Base-by-base conservation (phyloP, 2,113 vertebrate genomes). In the Corythornis cristatus region DNA sequence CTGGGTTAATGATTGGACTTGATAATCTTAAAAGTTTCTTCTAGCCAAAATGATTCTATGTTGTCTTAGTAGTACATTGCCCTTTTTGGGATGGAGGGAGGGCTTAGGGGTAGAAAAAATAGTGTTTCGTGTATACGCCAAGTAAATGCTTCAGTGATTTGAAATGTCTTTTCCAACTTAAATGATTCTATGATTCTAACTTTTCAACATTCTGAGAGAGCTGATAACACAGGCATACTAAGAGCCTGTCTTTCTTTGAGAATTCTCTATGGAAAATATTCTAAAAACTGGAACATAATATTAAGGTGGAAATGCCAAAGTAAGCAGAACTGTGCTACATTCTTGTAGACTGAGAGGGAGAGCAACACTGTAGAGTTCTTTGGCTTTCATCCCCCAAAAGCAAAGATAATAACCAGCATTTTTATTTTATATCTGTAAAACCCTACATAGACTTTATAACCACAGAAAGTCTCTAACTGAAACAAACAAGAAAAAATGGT, bases 161-260 rank as follows among this genome's bases (percentile, higher is more conserved):
- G 42, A 18, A 9, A 53, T 25, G 10, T 15, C 3, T 83, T 78
- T 78, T 51, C 42, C 2, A 20, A 8, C 6, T 14, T 28, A 45
- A 86, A 35, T 28, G 2, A 28, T 78, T 62, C 53, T 42, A 13
- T 42, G 28, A 62, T 46, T 67, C 10, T 17, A 43, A 21, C 21
- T 54, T 46, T 46, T 60, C 40, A 51, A 1, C 18, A 22, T 56
- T 67, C 26, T 40, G 57, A 79, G 26, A 22, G 16, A 67, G 11
- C 15, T 58, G 31, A 12, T 66, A 77, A n/a, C 5, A 14, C 7
- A 15, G 25, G 37, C 0, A 0, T 33, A 7, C 26, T 35, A 58
- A n/a, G 33, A 83, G 20, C 29, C 28, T 56, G n/a, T 33, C 20
- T 86, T 40, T 26, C 62, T 77, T 15, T 78, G 53, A 4, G 7